Evolutionary conservation across 2,797 vertebrate species (phyloP), one percentile per base, ranked within the genome.

Genomic region (Acipenser oxyrinchus): DNA sequence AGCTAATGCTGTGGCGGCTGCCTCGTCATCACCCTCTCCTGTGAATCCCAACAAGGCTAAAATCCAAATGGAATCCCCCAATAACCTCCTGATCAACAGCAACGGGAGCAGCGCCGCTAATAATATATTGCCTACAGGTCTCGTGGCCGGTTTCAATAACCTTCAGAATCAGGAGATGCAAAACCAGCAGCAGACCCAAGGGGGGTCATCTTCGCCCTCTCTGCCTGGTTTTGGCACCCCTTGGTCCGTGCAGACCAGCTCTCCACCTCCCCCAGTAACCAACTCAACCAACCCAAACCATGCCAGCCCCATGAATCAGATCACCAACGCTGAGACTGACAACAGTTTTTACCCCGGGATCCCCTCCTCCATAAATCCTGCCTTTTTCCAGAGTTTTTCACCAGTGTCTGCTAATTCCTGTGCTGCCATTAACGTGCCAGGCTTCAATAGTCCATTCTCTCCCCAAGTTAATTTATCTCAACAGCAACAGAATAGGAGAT

Each of bases 241-340:
- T n/a, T 98, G 95, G 96, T 95, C 95, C 13, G 92, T 96, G 66
- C 94, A 94, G 83, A 92, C 93, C 74, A 94, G 90, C 75, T 92
- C 94, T 67, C 92, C 95, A 48, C 94, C 95, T 67, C 94, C 94
- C 3, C 90, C 86, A 68, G 76, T 77, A 8, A 72, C 80, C 72
- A 83, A 52, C 70, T 74, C 84, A 65, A 72, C 78, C 73, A 84
- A 79, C 71, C 75, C 81, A 68, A 77, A 81, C 67, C 87, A 85
- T 75, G 72, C 84, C 0, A 83, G 79, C 79, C 87, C 87, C 72
- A 81, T 91, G 64, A 87, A 80, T 79, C 89, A 90, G 73, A 84
- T 93, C 76, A 84, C 91, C 65, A 88, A 72, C 79, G 77, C 89
- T 49, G 95, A 96, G 67, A 81, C 92, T 1, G 94, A 97, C 80